Evolutionary conservation across 2,113 vertebrate genomes (phyloP).

Genomic region (Prionailurus viverrinus): DNA sequence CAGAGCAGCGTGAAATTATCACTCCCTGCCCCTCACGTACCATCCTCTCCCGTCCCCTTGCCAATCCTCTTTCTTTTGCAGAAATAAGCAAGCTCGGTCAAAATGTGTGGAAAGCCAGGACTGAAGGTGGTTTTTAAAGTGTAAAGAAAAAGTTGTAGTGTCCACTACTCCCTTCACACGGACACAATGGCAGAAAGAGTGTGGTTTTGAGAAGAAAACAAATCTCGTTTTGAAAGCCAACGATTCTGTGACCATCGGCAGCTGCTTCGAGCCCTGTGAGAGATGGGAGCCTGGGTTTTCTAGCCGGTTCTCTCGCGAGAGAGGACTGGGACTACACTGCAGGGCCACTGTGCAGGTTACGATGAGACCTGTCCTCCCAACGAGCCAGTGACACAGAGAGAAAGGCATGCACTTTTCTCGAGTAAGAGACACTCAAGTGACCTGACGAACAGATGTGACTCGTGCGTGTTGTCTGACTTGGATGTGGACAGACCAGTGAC

Average conservation of each 20-base stretch:
- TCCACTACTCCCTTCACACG: not conserved
- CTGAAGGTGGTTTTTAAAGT: not conserved
- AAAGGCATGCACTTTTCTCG: not conserved
- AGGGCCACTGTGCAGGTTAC: rapidly evolving
- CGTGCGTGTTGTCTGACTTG: not conserved
- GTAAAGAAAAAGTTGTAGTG: not conserved
- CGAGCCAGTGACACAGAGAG: rapidly evolving
- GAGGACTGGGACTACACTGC: rapidly evolving
- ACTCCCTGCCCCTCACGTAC: not conserved
- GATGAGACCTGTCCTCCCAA: rapidly evolving
- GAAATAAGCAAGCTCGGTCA: not conserved
- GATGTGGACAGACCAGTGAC: not conserved
- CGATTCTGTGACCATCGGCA: not conserved
- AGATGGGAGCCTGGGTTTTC: not conserved
- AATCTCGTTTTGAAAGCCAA: not conserved
- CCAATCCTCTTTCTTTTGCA: not conserved
- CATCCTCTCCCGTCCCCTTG: not conserved
- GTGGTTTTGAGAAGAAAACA: not conserved
- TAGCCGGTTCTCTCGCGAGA: not conserved
- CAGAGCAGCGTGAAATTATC: not conserved
- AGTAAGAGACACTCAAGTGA: not conserved
- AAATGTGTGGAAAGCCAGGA: not conserved
- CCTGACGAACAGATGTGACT: rapidly evolving
- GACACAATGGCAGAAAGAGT: not conserved
- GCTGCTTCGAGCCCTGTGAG: not conserved